Conservation (phyloP, 2,888 invertebrate species). For the Drosophila macrospina region DNA sequence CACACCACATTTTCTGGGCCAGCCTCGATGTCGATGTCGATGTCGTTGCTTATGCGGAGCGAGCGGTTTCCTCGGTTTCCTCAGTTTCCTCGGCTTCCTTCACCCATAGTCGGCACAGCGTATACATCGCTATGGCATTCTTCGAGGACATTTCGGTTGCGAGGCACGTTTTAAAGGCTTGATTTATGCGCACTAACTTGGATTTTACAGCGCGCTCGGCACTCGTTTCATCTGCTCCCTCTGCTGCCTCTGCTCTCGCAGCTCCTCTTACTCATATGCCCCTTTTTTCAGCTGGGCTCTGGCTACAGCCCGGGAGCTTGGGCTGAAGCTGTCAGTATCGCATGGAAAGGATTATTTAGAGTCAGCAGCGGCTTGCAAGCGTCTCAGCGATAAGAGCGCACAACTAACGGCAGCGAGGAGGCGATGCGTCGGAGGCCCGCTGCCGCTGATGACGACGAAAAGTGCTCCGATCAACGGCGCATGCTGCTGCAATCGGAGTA, state of each 20-base stretch:
- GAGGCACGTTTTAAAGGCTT: conserved; percentile 83
- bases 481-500: conserved; percentile 6
- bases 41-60: conserved; percentile 39
- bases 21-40: conserved; percentile 54
- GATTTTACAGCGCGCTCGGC: conserved; percentile 72
- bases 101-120: conserved; percentile 9
- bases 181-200: conserved; percentile 83
- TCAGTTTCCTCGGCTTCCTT: conserved; percentile 29
- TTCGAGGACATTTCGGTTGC: conserved; percentile 81
- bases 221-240: conserved; percentile 47
- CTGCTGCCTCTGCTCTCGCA: not conserved
- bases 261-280: conserved; percentile 28
- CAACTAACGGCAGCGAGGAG: conserved; percentile 65
- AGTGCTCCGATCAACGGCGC: conserved; percentile 67
- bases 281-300: conserved; percentile 40
- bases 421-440: conserved; percentile 47
- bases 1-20: conserved; percentile 62
- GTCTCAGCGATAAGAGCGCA: conserved; percentile 73
- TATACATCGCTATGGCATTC: conserved; percentile 58
- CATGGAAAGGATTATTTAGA: conserved; percentile 80
- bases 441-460: conserved; percentile 66
- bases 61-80: conserved; percentile 36
- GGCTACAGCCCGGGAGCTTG: conserved; percentile 18
- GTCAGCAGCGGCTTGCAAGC: conserved; percentile 80
- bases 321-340: conserved; percentile 69